These are phyloP conservation scores for Scomber japonicus DNA, from an alignment of 2,113 vertebrate species.

Conservation along the genomic window DNA sequence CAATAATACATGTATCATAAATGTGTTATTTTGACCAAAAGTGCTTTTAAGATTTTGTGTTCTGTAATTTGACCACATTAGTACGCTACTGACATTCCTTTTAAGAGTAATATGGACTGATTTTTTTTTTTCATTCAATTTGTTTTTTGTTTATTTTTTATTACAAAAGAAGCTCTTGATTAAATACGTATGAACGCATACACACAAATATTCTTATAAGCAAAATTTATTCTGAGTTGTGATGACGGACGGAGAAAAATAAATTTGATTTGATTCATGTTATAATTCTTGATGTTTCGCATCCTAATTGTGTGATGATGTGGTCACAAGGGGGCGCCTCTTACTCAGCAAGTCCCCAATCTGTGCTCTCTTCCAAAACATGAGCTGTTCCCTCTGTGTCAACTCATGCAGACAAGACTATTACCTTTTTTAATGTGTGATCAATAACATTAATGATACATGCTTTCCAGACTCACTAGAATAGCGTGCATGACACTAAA, in stretches of 20 bases:
- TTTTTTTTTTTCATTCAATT: conserved; percentile 18
- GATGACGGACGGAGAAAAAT: conserved; percentile 49
- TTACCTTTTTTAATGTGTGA: no score
- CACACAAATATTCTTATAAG: conserved; percentile 30
- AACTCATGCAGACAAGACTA: no score
- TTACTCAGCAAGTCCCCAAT: neutral
- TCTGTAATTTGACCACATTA: conserved; percentile 20
- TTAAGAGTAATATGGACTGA: conserved; percentile 16
- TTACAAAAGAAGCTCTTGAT: conserved; percentile 38
- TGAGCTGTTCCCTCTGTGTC: no score
- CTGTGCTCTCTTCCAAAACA: no score
- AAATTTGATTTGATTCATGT: conserved; percentile 50
- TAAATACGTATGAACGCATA: conserved; percentile 22
- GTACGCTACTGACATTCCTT: conserved; percentile 33
- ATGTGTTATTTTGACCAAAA: conserved; percentile 48
- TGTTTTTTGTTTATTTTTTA: conserved; percentile 44
- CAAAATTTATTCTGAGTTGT: conserved; percentile 8
- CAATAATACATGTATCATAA: conserved; percentile 56
- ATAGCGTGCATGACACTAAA: no score
- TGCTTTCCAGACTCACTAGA: no score
- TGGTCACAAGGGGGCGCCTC: conserved; percentile 19
- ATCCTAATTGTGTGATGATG: conserved; percentile 15
- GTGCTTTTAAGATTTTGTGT: conserved; percentile 29
- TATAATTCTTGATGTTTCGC: neutral
- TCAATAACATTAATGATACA: no score